phyloP scores from a whole-genome alignment of 2,888 invertebrate genomes.

The Choreutis nemorana region DNA sequence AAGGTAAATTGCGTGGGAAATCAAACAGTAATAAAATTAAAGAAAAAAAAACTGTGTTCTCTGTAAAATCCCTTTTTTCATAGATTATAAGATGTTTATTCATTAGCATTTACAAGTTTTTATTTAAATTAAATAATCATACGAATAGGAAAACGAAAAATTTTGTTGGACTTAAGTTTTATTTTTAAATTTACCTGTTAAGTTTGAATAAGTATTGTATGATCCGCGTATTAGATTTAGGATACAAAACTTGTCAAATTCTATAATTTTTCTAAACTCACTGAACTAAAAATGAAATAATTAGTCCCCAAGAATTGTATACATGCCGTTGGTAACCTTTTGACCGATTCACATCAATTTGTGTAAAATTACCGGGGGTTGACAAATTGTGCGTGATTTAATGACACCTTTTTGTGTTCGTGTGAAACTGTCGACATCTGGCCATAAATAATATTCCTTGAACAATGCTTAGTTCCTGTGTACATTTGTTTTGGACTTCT shows the following conservation, averaged over 20 bases:
- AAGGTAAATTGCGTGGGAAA: slow-evolving; percentile 3
- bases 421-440: slow-evolving; percentile 22
- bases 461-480: too few species aligned
- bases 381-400: slow-evolving; percentile 17
- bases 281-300: background rate
- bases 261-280: background rate
- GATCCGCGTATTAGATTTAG: too few species aligned
- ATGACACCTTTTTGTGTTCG: slow-evolving; percentile 11
- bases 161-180: background rate
- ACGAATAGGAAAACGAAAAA: slow-evolving; percentile 4
- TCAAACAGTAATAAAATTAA: background rate
- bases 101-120: slow-evolving; percentile 1
- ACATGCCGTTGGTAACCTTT: slow-evolving; percentile 40
- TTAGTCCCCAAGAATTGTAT: too few species aligned
- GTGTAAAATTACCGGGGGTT: slow-evolving; percentile 21
- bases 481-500: too few species aligned
- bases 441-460: too few species aligned
- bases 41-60: too few species aligned
- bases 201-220: too few species aligned
- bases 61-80: too few species aligned
- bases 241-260: too few species aligned
- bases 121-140: slow-evolving; percentile 1
- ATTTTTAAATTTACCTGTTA: too few species aligned
- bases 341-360: too few species aligned
- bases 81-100: slow-evolving; percentile 1